Conservation (phyloP, 2,888 invertebrate species). For the Capitulum mitella region DNA sequence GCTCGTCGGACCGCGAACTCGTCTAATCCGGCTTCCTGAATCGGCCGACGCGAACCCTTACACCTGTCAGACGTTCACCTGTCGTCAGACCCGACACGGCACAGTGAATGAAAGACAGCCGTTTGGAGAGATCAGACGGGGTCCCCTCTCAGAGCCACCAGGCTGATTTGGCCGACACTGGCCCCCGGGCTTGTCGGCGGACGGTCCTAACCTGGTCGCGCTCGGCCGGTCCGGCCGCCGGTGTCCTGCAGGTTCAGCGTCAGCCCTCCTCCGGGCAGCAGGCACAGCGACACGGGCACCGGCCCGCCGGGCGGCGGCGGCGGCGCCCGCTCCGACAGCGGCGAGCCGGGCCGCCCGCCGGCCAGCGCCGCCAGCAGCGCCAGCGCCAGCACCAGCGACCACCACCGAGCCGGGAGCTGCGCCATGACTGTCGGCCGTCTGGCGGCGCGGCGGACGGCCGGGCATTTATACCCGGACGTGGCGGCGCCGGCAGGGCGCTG, state of each 20-base stretch:
- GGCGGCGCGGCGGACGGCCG: neutral
- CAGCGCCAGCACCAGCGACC: neutral
- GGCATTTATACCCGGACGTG: neutral
- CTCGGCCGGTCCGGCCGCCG: neutral
- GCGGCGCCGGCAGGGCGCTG: neutral
- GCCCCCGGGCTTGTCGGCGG: too few relatives aligned
- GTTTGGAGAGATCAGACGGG: too few relatives aligned
- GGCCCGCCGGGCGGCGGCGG: conserved; percentile 10
- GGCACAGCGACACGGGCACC: neutral
- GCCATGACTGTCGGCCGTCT: neutral
- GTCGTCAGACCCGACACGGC: too few relatives aligned
- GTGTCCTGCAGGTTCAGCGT: neutral
- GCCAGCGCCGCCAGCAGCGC: neutral
- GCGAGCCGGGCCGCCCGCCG: neutral
- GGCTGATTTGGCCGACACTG: too few relatives aligned
- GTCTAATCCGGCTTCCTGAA: too few relatives aligned
- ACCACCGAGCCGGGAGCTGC: neutral
- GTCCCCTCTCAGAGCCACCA: too few relatives aligned
- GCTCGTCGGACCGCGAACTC: too few relatives aligned
- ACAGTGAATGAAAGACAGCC: too few relatives aligned
- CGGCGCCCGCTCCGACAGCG: neutral
- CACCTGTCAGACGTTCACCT: too few relatives aligned
- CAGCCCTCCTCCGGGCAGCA: neutral
- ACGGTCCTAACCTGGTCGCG: neutral
- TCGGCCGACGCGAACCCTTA: too few relatives aligned